These are phyloP conservation scores for Alloscopus bannaensis DNA, from an alignment of 2,888 invertebrate species.

Conservation along the genomic window DNA sequence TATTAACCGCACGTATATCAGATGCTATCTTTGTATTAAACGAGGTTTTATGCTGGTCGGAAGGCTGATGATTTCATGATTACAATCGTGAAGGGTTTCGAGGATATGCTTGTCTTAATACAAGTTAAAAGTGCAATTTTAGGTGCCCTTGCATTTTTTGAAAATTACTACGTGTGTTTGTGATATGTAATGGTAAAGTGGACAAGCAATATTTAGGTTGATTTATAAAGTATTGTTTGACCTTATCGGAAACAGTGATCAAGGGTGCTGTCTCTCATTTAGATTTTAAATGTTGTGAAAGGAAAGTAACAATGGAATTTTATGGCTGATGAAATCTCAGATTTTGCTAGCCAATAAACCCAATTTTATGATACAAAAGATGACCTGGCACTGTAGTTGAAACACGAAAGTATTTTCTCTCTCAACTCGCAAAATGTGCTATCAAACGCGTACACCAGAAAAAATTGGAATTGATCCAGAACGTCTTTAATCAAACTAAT, in stretches of 20 bases:
- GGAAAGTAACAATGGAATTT: not conserved
- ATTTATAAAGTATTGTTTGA: not conserved
- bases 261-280: too few species aligned
- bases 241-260: not conserved
- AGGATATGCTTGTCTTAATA: not conserved
- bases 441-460: too few species aligned
- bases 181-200: not conserved
- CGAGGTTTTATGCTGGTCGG: not conserved
- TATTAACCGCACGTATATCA: not conserved
- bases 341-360: too few species aligned
- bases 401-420: too few species aligned
- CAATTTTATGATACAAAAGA: too few species aligned
- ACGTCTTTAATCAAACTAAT: too few species aligned
- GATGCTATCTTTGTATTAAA: not conserved
- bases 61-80: not conserved
- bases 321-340: too few species aligned
- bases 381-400: too few species aligned
- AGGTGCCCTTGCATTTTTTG: not conserved
- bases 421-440: too few species aligned
- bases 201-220: not conserved
- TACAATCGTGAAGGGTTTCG: conserved; percentile 6
- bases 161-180: not conserved
- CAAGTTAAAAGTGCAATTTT: not conserved
- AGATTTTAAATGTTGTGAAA: not conserved
- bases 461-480: too few species aligned